Conservation (phyloP, 2,113 vertebrate species). For the Nannospalax galili region DNA sequence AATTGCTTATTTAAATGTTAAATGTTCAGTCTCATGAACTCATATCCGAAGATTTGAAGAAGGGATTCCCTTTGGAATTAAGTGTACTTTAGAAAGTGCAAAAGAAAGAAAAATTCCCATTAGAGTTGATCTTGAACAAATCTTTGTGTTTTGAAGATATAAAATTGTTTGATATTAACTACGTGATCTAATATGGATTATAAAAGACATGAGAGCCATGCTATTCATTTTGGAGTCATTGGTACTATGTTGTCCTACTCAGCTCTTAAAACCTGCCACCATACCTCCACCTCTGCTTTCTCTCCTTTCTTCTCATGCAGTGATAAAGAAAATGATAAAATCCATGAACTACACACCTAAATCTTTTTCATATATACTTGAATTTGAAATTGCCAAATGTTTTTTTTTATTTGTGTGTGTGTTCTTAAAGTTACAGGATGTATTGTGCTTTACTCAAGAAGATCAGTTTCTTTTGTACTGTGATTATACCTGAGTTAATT, state of each 20-base stretch:
- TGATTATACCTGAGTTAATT: constrained; percentile 59
- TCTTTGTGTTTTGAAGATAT: constrained; percentile 54
- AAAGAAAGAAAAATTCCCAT: neutral
- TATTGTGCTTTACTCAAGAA: constrained; percentile 72
- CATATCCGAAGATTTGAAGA: constrained; percentile 8
- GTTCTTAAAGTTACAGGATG: constrained; percentile 37
- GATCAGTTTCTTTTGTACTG: constrained; percentile 69
- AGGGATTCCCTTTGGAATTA: constrained; percentile 38
- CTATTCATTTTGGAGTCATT: no score
- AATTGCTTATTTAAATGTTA: constrained; percentile 26
- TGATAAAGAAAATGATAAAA: constrained; percentile 45
- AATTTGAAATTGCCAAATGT: constrained; percentile 43
- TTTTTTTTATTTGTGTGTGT: constrained; percentile 60
- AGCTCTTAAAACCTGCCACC: constrained; percentile 13
- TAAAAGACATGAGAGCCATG: no score
- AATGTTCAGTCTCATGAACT: neutral
- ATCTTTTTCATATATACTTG: constrained; percentile 58
- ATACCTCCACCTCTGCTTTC: no score
- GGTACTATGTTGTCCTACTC: neutral
- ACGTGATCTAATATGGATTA: no score
- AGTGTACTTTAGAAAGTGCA: constrained; percentile 46
- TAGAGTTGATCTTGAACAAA: constrained; percentile 13
- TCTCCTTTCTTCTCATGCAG: neutral
- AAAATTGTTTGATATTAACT: no score
- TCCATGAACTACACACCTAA: constrained; percentile 47